Evolutionary conservation across 92 coral and sea anemone genomes (phyloP), one percentile per base, ranked within the genome.

Genomic region (Palythoa grandiflora): DNA sequence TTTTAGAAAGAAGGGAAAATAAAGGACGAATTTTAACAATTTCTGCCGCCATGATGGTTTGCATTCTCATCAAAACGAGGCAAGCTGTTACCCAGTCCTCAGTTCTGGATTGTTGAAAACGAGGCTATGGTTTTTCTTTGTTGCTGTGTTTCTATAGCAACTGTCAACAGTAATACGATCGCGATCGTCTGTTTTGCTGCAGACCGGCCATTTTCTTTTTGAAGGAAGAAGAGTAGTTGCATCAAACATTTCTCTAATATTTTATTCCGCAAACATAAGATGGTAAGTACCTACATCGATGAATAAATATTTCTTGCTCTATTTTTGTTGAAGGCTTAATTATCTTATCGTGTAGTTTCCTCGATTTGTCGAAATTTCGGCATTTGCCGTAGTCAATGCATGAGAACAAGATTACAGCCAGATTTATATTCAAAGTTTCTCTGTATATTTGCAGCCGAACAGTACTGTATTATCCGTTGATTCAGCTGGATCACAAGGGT

Each of bases 381-480:
- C 3, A 52, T 57, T 35, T 1, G 38, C 12, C 44, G 3, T 37
- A 21, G 83, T 1, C 5, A 20, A 40, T 16, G 48, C 10, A 1
- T 1, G 51, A 35, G 52, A 37, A 16, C 19, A 21, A 35, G 28
- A 55, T 5, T 2, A 1, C 16, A 17, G 28, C n/a, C 11, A 63
- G 6, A n/a, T 63, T 63, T 15, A 15, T 61, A 61, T 8, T 61
- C 68, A 6, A 16, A 83, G 77, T 78, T 35, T 54, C 80, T 17
- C 80, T 85, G 20, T 80, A 16, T 66, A 38, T 8, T 88, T 66
- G 61, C 84, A 95, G 98, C 98, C 98, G 39, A 95, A 95, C 91
- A 97, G 99, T 70, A 93, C 96, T 50, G 90, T 96, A 50, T 92
- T 93, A 8, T 97, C 99, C 11, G 96, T 95, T 7, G 98, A 97